Conservation (phyloP, 2,888 invertebrate species). For the Rambutsinella grinnellia region DNA sequence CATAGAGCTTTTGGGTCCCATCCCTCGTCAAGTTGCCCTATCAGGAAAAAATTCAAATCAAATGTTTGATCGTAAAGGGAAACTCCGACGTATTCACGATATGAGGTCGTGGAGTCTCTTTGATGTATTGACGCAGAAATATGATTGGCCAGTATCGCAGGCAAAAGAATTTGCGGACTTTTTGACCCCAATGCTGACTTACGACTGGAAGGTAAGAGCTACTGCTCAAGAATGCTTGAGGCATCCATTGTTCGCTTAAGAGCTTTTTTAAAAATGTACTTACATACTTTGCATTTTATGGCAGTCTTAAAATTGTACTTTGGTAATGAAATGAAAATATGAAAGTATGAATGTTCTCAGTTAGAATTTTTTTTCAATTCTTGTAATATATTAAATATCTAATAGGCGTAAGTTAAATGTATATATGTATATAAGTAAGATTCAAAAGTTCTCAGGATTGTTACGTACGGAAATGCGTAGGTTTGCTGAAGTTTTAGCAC, state of each 20-base stretch:
- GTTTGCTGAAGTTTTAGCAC: no score
- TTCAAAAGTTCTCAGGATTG: no score
- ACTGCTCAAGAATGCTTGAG: slow-evolving; percentile 81
- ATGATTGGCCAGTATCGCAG: slow-evolving; percentile 81
- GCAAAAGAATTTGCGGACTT: slow-evolving; percentile 83
- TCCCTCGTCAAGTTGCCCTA: slow-evolving; percentile 92
- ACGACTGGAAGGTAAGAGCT: slow-evolving; percentile 80
- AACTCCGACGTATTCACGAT: slow-evolving; percentile 79
- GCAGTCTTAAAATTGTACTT: no score
- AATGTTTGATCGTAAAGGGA: slow-evolving; percentile 92
- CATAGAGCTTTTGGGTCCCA: slow-evolving; percentile 96
- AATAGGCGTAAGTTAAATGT: no score
- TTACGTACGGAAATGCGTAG: no score
- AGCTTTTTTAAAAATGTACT: background rate
- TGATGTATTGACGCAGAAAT: slow-evolving; percentile 84
- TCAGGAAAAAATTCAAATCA: slow-evolving; percentile 92
- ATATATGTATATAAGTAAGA: background rate
- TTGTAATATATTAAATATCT: no score
- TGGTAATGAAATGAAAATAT: background rate
- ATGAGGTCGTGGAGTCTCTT: slow-evolving; percentile 84
- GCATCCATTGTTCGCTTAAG: slow-evolving; percentile 73
- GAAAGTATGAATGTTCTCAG: background rate
- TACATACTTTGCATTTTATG: background rate
- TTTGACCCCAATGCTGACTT: slow-evolving; percentile 82
- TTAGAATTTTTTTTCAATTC: no score